A percentile compares a stretch with the other conserved stretches of the same genome.
These are phyloP conservation scores for Balaeniceps rex DNA, from an alignment of 2,113 vertebrate genomes.

Conservation along the genomic window DNA sequence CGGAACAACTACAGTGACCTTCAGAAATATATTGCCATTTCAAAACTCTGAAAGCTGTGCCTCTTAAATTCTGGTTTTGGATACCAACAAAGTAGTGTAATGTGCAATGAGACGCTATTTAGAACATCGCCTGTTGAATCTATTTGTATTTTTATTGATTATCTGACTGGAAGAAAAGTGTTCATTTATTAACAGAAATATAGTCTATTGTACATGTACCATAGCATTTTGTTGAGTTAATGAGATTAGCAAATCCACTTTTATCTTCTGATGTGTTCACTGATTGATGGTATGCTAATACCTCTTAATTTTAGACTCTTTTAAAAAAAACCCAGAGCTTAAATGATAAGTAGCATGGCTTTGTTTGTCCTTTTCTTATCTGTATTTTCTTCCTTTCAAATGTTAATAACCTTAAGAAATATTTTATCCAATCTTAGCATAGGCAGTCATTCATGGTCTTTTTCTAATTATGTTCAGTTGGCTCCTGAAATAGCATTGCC, in stretches of 20 bases:
- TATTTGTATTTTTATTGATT: constrained; percentile 29
- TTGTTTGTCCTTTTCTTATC: constrained; percentile 1
- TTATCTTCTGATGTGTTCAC: not conserved
- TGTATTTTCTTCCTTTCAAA: not conserved
- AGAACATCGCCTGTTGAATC: not conserved
- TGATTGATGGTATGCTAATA: not conserved
- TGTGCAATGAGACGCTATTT: not conserved
- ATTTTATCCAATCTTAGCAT: not conserved
- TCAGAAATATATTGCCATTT: not conserved
- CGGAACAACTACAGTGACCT: not conserved
- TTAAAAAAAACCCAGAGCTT: not conserved
- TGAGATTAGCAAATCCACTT: not conserved
- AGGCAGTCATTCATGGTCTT: not conserved
- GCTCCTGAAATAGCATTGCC: not conserved
- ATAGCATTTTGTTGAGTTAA: not conserved
- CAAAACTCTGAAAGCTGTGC: not conserved
- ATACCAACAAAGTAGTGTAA: not conserved
- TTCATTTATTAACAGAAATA: constrained; percentile 9
- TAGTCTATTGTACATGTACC: not conserved
- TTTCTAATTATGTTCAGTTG: not conserved
- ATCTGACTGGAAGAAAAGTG: not conserved
- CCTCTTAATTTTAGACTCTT: not conserved
- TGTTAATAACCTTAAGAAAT: not conserved
- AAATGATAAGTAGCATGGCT: not conserved
- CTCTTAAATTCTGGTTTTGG: not conserved